Percentiles rank a stretch among this genome's conserved stretches.
Conservation (phyloP, 2,888 invertebrate species). For the Leucophenga maculata region DNA sequence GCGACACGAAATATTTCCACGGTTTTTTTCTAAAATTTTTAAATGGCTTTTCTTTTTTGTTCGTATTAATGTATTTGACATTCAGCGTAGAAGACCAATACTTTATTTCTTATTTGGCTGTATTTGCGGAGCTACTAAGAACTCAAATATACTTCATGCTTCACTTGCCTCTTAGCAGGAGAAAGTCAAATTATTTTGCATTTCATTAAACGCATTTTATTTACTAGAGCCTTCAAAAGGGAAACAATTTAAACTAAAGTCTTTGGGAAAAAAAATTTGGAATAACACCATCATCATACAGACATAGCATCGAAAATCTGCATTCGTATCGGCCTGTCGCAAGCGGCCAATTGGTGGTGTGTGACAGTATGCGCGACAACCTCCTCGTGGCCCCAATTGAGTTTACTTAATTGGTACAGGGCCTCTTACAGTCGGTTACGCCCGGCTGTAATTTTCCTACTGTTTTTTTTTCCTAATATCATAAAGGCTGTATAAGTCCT, state of each 20-base stretch:
- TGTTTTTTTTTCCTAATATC: too few species aligned
- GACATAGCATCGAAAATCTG: too few species aligned
- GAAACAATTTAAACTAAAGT: conserved; percentile 30
- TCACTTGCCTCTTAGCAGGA: background rate
- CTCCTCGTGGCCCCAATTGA: too few species aligned
- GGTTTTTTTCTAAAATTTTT: conserved; percentile 3
- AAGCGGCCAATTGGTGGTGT: too few species aligned
- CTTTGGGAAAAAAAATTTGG: too few species aligned
- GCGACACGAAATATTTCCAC: background rate
- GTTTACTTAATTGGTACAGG: too few species aligned
- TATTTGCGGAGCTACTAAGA: background rate
- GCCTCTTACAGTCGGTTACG: too few species aligned
- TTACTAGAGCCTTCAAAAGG: conserved; percentile 29
- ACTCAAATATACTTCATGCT: background rate
- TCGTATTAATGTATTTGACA: background rate
- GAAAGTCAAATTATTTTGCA: conserved; percentile 34
- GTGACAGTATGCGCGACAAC: too few species aligned
- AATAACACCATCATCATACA: too few species aligned
- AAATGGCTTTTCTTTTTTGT: conserved; percentile 4
- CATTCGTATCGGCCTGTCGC: too few species aligned
- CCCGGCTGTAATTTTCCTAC: too few species aligned
- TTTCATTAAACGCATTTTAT: conserved; percentile 28
- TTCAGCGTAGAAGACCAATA: background rate
- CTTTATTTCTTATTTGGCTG: background rate
- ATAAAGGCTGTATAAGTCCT: too few species aligned